These are phyloP conservation scores for Drosophila oshimai DNA, from an alignment of 1,140 invertebrate species.

Conservation along the genomic window DNA sequence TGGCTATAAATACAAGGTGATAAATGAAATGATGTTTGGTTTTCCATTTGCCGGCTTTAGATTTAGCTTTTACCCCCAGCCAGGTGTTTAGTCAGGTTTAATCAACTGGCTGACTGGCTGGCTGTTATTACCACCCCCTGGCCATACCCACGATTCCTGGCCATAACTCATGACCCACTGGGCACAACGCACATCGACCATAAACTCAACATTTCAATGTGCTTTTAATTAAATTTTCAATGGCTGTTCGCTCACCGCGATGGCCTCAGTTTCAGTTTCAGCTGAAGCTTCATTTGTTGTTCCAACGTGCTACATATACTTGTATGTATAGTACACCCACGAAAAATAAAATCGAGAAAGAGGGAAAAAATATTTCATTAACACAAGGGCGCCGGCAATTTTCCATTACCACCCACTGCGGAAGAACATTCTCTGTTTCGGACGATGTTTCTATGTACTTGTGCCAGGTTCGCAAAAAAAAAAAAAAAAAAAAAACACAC, in stretches of 20 bases:
- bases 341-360: slow-evolving; percentile 10
- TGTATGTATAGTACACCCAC: too few species aligned
- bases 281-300: slow-evolving; percentile 30
- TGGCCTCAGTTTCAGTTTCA: slow-evolving; percentile 8
- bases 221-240: slow-evolving; percentile 75
- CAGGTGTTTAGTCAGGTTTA: slow-evolving; percentile 64
- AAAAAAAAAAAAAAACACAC: not conserved
- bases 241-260: slow-evolving; percentile 12
- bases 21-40: slow-evolving; percentile 58
- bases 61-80: slow-evolving; percentile 40
- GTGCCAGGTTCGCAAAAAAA: slow-evolving; percentile 31
- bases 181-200: slow-evolving; percentile 43
- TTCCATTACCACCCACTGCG: slow-evolving; percentile 70
- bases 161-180: slow-evolving; percentile 70
- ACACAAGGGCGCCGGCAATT: slow-evolving; percentile 68
- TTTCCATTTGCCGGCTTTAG: slow-evolving; percentile 35
- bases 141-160: slow-evolving; percentile 5
- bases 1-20: slow-evolving; percentile 31
- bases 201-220: slow-evolving; percentile 75
- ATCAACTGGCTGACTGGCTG: slow-evolving; percentile 45
- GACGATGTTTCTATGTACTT: slow-evolving; percentile 20
- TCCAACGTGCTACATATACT: slow-evolving; percentile 9
- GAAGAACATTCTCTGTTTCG: slow-evolving; percentile 23
- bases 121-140: slow-evolving; percentile 32
- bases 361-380: slow-evolving; percentile 59